A percentile compares a stretch with the other conserved stretches of the same genome.
Conservation (phyloP, 1,140 invertebrate species). For the Rhagoletis pomonella region DNA sequence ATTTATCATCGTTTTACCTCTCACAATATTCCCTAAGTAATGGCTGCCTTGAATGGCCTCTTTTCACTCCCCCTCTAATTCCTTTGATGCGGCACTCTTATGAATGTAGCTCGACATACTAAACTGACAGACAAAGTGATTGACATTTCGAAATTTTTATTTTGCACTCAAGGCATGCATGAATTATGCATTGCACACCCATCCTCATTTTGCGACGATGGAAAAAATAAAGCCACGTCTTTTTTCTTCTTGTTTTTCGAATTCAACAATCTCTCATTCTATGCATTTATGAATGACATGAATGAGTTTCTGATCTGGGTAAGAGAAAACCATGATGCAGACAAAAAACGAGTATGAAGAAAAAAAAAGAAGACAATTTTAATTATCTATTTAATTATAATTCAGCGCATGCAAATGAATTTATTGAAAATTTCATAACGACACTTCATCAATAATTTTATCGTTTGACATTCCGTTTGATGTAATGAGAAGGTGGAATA, state of each 20-base stretch:
- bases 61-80: neutral
- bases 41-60: neutral
- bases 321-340: neutral
- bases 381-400: slow-evolving; percentile 35
- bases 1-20: too few relatives aligned
- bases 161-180: slow-evolving; percentile 21
- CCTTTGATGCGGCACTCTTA: neutral
- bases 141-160: slow-evolving; percentile 30
- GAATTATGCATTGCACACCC: neutral
- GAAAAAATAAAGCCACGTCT: neutral
- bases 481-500: too few relatives aligned
- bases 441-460: slow-evolving; percentile 20
- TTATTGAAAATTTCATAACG: slow-evolving; percentile 26
- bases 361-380: neutral
- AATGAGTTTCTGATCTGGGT: neutral
- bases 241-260: neutral
- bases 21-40: too few relatives aligned
- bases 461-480: slow-evolving; percentile 8
- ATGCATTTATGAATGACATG: neutral
- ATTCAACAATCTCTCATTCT: too few relatives aligned
- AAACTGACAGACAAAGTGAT: neutral
- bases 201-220: too few relatives aligned
- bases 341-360: neutral
- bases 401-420: slow-evolving; percentile 44
- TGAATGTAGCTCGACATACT: neutral